phyloP scores from a whole-genome alignment of 1,140 invertebrate genomes.

The Ylistrum balloti region DNA sequence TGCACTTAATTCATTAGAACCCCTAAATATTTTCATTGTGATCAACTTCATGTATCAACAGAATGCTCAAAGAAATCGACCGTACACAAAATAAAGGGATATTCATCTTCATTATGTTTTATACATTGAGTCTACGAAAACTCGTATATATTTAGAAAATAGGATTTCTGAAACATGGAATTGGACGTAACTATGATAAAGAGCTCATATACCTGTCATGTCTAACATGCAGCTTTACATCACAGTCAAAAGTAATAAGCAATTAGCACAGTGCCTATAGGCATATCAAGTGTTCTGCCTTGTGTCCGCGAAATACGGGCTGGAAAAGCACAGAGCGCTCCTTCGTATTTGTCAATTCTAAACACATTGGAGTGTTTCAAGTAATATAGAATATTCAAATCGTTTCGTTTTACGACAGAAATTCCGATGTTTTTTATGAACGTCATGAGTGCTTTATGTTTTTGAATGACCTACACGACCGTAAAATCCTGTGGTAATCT shows the following conservation, averaged over 20 bases:
- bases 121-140: background rate
- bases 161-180: conserved; percentile 21
- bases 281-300: conserved; percentile 9
- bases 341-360: conserved; percentile 18
- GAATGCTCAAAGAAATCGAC: background rate
- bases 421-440: background rate
- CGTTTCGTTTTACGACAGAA: background rate
- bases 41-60: background rate
- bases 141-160: conserved; percentile 36
- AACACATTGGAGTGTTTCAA: conserved; percentile 14
- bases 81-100: background rate
- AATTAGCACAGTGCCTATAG: conserved; percentile 4
- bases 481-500: background rate
- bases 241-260: background rate
- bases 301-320: background rate
- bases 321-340: background rate
- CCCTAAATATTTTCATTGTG: background rate
- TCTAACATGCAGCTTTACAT: background rate
- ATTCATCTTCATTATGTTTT: background rate
- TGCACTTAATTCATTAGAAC: conserved; percentile 29
- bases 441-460: conserved; percentile 25
- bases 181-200: conserved; percentile 26
- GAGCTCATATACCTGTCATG: conserved; percentile 6
- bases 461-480: conserved; percentile 24
- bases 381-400: conserved; percentile 9